Conservation (phyloP, 2,113 vertebrate genomes). For the Amphiprion ocellaris region DNA sequence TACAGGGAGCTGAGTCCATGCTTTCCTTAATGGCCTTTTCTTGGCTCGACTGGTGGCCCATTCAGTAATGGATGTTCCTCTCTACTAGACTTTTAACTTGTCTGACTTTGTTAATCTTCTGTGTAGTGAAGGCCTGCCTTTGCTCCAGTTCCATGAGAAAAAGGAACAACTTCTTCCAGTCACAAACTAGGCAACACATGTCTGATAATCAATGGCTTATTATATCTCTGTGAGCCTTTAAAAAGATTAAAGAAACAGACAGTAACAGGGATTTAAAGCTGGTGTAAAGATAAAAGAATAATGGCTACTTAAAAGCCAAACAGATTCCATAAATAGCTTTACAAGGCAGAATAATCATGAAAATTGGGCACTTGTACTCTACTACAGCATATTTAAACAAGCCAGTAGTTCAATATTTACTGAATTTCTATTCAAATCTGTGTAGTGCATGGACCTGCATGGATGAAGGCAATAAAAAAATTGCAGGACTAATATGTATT, state of each 20-base stretch:
- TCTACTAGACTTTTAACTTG: slow-evolving; percentile 66
- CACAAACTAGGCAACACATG: slow-evolving; percentile 34
- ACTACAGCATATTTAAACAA: background rate
- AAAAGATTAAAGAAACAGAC: slow-evolving; percentile 28
- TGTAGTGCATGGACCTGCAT: background rate
- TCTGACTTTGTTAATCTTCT: slow-evolving; percentile 64
- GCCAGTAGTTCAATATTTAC: background rate
- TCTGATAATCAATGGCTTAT: slow-evolving; percentile 40
- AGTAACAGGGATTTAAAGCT: slow-evolving; percentile 2
- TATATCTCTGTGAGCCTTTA: slow-evolving; percentile 18
- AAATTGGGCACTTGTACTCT: background rate
- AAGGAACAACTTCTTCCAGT: slow-evolving; percentile 22
- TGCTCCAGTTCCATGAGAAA: slow-evolving; percentile 24
- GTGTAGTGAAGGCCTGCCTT: slow-evolving; percentile 16
- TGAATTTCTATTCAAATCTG: background rate
- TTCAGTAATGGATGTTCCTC: slow-evolving; percentile 74
- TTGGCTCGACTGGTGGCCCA: slow-evolving; percentile 66
- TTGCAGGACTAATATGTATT: background rate
- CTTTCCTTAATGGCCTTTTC: slow-evolving; percentile 76
- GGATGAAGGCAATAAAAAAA: background rate
- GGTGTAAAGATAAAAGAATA: slow-evolving; percentile 3
- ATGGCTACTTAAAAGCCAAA: slow-evolving; percentile 14
- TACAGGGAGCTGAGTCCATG: slow-evolving; percentile 69
- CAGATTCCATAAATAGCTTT: background rate
- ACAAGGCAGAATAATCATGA: slow-evolving; percentile 5